These are phyloP conservation scores for Pleuronectes platessa DNA, from an alignment of 2,113 vertebrate genomes.

Conservation along the genomic window DNA sequence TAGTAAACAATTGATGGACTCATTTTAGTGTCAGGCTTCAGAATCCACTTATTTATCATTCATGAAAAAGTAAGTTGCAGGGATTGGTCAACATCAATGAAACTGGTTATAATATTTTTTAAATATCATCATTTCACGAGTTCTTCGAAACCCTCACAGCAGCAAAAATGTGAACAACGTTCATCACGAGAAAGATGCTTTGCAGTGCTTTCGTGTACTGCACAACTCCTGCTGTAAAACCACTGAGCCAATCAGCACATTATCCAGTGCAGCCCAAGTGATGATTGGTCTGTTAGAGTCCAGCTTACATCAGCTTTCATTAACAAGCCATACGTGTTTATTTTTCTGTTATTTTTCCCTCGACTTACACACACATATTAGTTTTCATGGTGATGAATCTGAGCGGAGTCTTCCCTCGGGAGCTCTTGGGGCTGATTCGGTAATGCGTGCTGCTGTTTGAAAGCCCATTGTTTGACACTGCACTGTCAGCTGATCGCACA, in stretches of 20 bases:
- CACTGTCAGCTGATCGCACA: conserved; percentile 68
- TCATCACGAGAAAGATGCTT: not conserved
- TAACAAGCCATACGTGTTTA: conserved; percentile 50
- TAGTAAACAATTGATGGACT: too few relatives aligned
- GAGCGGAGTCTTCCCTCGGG: conserved; percentile 43
- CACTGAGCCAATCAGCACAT: not conserved
- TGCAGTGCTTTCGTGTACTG: not conserved
- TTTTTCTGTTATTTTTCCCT: conserved; percentile 60
- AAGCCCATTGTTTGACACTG: conserved; percentile 71
- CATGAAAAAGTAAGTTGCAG: too few relatives aligned
- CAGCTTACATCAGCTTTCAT: conserved; percentile 66
- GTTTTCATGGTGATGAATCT: conserved; percentile 52
- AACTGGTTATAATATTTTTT: conserved; percentile 17
- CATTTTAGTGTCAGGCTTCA: too few relatives aligned
- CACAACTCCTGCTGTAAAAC: conserved; percentile 3
- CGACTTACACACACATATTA: conserved; percentile 43
- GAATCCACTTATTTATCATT: too few relatives aligned
- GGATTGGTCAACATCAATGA: not conserved
- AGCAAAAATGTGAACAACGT: not conserved
- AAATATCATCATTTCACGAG: not conserved
- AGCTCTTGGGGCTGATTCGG: conserved; percentile 41
- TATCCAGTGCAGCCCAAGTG: conserved; percentile 34
- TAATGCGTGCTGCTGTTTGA: conserved; percentile 46
- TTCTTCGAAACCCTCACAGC: not conserved
- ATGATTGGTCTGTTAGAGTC: conserved; percentile 47